Percentiles rank a stretch among this genome's conserved stretches.
Evolutionary conservation across 2,797 vertebrate species (phyloP).

Genomic region (Sebastes alutus): DNA sequence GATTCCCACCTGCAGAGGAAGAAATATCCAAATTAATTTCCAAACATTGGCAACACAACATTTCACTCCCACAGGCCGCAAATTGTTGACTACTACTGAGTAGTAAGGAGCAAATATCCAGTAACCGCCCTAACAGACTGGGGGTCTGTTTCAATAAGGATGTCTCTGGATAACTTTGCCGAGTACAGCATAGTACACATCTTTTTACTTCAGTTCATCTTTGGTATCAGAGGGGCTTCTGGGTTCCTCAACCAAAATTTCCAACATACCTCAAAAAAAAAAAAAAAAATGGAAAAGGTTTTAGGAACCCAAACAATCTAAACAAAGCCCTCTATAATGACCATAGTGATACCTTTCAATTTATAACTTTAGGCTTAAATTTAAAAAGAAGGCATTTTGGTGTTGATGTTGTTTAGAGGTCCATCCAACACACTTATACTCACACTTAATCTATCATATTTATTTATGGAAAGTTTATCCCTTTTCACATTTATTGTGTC

Average conservation of each 20-base stretch:
- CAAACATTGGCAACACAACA: neutral
- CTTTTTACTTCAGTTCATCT: neutral
- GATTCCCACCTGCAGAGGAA: slow-evolving; percentile 82
- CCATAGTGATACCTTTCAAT: neutral
- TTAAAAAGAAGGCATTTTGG: neutral
- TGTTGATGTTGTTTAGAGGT: neutral
- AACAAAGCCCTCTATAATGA: neutral
- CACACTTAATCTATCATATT: no score
- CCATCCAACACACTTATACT: neutral
- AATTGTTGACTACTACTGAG: neutral
- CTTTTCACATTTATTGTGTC: no score
- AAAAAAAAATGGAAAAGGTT: no score
- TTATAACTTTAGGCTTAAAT: neutral
- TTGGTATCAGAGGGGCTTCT: neutral
- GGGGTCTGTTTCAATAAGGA: neutral
- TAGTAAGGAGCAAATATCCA: neutral
- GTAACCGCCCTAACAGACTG: neutral
- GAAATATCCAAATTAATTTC: neutral
- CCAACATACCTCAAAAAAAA: neutral
- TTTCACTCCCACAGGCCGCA: neutral
- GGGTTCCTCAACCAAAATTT: no score
- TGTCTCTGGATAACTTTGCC: neutral
- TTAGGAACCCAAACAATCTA: no score
- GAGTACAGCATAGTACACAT: neutral
- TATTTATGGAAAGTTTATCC: no score